Evolutionary conservation across 2,797 vertebrate genomes (phyloP).

Genomic region (Thunnus albacares): DNA sequence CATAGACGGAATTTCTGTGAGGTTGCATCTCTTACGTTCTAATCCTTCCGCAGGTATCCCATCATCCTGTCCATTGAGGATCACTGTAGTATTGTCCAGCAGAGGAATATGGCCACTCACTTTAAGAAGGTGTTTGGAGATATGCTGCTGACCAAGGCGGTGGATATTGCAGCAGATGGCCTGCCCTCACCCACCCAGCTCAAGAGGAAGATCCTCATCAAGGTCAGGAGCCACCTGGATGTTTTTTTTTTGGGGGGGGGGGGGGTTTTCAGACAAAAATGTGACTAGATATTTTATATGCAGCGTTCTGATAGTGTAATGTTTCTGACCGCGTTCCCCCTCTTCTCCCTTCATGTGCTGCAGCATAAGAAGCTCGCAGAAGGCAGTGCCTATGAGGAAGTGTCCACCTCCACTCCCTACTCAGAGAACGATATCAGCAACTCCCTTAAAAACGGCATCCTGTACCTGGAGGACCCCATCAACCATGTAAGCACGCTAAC

Average conservation of each 20-base stretch:
- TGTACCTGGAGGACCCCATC: conserved; percentile 97
- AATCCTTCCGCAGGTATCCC: conserved; percentile 87
- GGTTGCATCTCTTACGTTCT: background rate
- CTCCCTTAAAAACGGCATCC: conserved; percentile 98
- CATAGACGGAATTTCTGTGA: conserved; percentile 4
- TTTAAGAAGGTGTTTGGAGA: conserved; percentile 98
- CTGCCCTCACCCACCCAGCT: conserved; percentile 98
- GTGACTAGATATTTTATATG: background rate
- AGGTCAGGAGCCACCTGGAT: conserved; percentile 83
- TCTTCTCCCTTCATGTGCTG: conserved; percentile 5
- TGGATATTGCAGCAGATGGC: conserved; percentile 95
- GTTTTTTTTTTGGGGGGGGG: background rate
- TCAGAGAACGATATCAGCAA: conserved; percentile 99
- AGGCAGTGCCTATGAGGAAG: conserved; percentile 97
- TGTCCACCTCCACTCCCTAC: conserved; percentile 93
- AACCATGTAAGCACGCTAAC: conserved; percentile 89
- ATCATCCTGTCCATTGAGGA: conserved; percentile 98
- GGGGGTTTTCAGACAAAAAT: background rate
- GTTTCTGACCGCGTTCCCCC: conserved; percentile 11
- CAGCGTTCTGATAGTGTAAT: background rate
- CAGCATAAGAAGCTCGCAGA: conserved; percentile 99
- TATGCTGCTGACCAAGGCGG: conserved; percentile 96
- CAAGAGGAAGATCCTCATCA: conserved; percentile 98
- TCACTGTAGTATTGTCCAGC: conserved; percentile 98
- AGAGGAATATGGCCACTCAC: conserved; percentile 95